A percentile compares a stretch with the other conserved stretches of the same genome.
Evolutionary conservation across 2,113 vertebrate genomes (phyloP).

Genomic region (Oncorhynchus kisutch): DNA sequence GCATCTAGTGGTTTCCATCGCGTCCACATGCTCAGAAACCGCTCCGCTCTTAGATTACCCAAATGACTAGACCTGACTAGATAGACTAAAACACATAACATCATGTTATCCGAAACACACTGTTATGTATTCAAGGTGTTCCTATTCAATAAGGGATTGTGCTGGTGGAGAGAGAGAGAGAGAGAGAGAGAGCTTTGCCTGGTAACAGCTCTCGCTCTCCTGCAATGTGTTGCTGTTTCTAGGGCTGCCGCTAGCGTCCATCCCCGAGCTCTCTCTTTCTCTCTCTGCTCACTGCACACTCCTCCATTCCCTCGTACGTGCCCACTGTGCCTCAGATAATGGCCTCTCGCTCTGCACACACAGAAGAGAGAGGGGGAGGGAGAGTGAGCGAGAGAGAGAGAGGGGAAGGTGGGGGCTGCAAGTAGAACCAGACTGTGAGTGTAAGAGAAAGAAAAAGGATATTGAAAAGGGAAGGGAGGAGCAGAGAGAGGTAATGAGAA

Average conservation of each 20-base stretch:
- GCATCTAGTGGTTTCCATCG: conserved; percentile 32
- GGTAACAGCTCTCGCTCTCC: conserved; percentile 50
- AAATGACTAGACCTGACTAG: conserved; percentile 28
- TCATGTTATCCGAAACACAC: conserved; percentile 6
- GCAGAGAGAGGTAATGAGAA: conserved; percentile 74
- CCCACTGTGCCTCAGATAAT: conserved; percentile 80
- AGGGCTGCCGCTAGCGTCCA: conserved; percentile 55
- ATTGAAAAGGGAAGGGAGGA: conserved; percentile 77
- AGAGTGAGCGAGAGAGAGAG: conserved; percentile 51
- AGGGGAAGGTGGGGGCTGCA: conserved; percentile 63
- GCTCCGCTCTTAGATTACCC: conserved; percentile 16
- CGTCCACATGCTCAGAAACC: conserved; percentile 22
- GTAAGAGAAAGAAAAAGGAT: conserved; percentile 72
- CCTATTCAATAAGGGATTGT: conserved; percentile 33
- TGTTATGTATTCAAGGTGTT: conserved; percentile 23
- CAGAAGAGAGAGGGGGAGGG: conserved; percentile 67
- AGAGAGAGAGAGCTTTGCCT: background rate
- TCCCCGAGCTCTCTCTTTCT: conserved; percentile 54
- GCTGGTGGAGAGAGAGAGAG: conserved; percentile 29
- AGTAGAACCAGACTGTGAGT: conserved; percentile 71
- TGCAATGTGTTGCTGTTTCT: conserved; percentile 58
- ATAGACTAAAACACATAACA: conserved; percentile 28
- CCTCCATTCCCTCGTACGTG: conserved; percentile 83
- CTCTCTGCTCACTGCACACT: conserved; percentile 71
- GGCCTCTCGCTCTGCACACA: conserved; percentile 78